phyloP scores from a whole-genome alignment of 2,113 vertebrate genomes.

The Apodemus speciosus region DNA sequence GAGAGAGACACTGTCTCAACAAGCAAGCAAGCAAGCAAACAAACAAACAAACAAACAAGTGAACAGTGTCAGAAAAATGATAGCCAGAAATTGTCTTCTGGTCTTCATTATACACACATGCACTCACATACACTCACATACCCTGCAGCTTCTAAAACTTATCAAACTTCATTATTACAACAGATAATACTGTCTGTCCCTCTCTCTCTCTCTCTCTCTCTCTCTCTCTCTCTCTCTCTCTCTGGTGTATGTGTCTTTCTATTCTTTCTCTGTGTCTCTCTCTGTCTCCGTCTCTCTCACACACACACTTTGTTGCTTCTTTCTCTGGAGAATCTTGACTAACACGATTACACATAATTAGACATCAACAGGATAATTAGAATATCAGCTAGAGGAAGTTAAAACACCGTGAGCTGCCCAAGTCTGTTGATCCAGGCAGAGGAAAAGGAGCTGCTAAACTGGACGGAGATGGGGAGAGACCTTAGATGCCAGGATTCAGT shows the following conservation, averaged over 20 bases:
- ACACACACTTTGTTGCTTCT: background rate
- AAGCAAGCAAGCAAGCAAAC: background rate
- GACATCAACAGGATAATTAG: constrained; percentile 62
- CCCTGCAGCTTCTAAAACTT: background rate
- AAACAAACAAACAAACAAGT: too few relatives aligned
- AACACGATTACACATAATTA: constrained; percentile 23
- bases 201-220: background rate
- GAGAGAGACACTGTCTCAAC: background rate
- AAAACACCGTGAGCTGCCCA: constrained; percentile 1
- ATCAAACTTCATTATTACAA: background rate
- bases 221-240: background rate
- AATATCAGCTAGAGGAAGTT: constrained; percentile 47
- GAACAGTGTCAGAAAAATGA: background rate
- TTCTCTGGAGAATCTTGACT: constrained; percentile 19
- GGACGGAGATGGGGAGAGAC: background rate
- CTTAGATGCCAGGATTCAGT: background rate
- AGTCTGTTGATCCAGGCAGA: constrained; percentile 6
- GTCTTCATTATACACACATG: background rate
- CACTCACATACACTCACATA: too few relatives aligned
- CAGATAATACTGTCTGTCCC: background rate
- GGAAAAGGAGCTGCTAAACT: constrained; percentile 61
- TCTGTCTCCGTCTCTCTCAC: background rate
- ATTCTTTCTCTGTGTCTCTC: background rate
- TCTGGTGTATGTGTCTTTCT: background rate
- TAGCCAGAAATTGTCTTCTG: background rate